These are phyloP conservation scores for Momotus momota DNA, from an alignment of 2,797 vertebrate species.

Conservation along the genomic window DNA sequence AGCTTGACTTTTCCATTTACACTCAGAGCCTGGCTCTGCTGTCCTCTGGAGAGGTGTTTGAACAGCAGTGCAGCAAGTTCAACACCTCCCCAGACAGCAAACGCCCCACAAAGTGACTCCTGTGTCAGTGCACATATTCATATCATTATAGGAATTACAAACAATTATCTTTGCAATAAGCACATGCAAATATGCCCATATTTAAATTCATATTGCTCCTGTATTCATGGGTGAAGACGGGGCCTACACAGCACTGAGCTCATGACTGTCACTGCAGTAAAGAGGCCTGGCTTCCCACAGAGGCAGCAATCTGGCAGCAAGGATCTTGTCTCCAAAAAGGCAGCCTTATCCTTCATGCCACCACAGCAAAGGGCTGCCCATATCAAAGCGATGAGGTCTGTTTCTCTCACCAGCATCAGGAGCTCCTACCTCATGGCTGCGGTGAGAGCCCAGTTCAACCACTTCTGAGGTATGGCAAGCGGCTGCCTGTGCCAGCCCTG, in stretches of 20 bases:
- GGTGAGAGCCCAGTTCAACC: background rate
- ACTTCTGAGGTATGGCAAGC: background rate
- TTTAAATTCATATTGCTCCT: background rate
- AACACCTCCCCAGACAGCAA: background rate
- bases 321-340: background rate
- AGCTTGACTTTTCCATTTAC: background rate
- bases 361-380: accelerated
- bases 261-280: background rate
- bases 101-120: no score
- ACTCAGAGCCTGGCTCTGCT: background rate
- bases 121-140: accelerated
- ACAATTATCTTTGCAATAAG: background rate
- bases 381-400: background rate
- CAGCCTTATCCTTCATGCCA: background rate
- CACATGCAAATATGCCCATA: background rate
- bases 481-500: background rate
- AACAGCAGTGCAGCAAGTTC: background rate
- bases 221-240: accelerated
- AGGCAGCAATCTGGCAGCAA: background rate
- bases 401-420: background rate
- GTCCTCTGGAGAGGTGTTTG: accelerated
- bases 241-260: background rate
- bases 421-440: accelerated
- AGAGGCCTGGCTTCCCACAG: accelerated
- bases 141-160: background rate